Percentiles rank a stretch among this genome's conserved stretches.
Conservation (phyloP, 2,797 vertebrate genomes). For the Anguilla anguilla region DNA sequence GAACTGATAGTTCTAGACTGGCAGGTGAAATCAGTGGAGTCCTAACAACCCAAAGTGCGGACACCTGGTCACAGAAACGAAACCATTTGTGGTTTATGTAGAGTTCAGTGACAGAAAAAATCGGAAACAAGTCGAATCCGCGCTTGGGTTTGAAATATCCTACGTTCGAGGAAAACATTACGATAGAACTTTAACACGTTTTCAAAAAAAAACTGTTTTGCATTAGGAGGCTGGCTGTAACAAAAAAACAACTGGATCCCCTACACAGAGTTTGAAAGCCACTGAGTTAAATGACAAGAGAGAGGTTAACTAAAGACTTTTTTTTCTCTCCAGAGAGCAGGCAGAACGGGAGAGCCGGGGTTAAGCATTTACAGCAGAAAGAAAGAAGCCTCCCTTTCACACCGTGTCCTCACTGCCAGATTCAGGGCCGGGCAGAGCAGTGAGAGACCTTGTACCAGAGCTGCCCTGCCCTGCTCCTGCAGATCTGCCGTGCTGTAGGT, state of each 20-base stretch:
- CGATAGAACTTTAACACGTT: background rate
- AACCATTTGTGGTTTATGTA: background rate
- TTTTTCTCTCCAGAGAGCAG: background rate
- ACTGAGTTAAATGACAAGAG: background rate
- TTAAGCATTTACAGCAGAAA: background rate
- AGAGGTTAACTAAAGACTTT: background rate
- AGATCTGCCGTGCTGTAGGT: too few species aligned
- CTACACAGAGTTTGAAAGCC: background rate
- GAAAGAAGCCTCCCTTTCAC: background rate
- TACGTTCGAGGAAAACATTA: background rate
- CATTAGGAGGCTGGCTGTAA: background rate
- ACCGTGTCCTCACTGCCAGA: background rate
- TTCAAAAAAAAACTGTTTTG: too few species aligned
- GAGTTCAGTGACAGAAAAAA: background rate
- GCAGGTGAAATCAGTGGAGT: background rate
- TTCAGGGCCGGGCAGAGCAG: background rate
- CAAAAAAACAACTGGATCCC: background rate
- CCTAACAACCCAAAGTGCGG: too few species aligned
- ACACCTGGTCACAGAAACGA: background rate
- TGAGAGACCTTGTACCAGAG: background rate
- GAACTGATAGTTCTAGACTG: background rate
- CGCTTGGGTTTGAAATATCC: too few species aligned
- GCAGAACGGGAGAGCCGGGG: too few species aligned
- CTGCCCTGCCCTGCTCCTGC: too few species aligned
- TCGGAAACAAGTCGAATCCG: background rate